Evolutionary conservation across 2,113 vertebrate genomes (phyloP), one percentile per base, ranked within the genome.

Genomic region (Prochilodus magdalenae): DNA sequence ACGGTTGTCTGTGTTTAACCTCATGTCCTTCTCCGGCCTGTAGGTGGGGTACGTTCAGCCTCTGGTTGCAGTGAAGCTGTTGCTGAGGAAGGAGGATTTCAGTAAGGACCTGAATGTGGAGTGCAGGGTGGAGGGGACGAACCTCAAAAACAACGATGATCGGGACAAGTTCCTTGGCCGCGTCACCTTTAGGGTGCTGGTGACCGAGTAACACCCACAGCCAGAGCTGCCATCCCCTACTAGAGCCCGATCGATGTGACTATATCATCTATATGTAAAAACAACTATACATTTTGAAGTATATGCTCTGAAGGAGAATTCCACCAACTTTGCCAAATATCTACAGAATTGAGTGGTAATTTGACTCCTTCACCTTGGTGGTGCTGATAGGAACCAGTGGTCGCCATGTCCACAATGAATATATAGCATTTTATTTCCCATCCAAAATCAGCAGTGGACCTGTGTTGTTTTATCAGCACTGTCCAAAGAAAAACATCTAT

Each of bases 91-190:
- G 88, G 93, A 92, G 55, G 89, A 88, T 85, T 93, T 93, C 91
- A 94, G 93, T 89, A 93, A 93, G 79, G 97, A 98, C 90, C 90
- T 96, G 77, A 49, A 89, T 2, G 89, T 99, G 27, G 96, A 98
- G 91, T 99, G 97, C 93, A 95, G 93, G 93, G 93, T 99, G 73
- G 91, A 92, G 27, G 98, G 96, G 80, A 90, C 94, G 7, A 92
- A 98, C 92, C 92, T 99, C 67, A 94, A 90, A 92, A 98, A 95
- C 72, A 76, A 96, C 77, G 95, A 98, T 86, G 96, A 97, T 0
- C 94, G 97, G 79, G 98, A 99, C 91, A 98, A 98, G 94, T 99
- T 97, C 92, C 94, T 98, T 90, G 98, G 98, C 80, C 96, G 96
- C 44, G 91, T 98, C 88, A 91, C 90, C 78, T 99, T 99, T 94